These are phyloP conservation scores for Myotis myotis DNA, from an alignment of 2,797 vertebrate genomes.

Conservation along the genomic window DNA sequence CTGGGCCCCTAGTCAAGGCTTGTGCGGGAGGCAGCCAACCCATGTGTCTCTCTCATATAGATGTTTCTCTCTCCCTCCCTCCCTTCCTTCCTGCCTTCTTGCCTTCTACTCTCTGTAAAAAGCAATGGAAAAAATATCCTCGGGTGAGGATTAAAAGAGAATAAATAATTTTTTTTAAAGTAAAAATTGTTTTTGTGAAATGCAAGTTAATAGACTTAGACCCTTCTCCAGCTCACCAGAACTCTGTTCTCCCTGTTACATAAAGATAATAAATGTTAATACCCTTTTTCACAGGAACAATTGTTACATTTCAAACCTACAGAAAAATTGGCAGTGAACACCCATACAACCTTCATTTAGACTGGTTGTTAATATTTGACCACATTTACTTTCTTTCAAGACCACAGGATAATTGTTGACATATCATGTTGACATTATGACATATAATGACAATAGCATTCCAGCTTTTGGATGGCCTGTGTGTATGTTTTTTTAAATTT, in stretches of 20 bases:
- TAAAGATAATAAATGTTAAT: background rate
- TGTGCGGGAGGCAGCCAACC: too few species aligned
- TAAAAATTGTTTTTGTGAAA: background rate
- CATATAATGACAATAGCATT: background rate
- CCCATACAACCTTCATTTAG: background rate
- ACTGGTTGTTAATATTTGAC: slow-evolving; percentile 24
- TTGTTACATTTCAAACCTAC: background rate
- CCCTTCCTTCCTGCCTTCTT: too few species aligned
- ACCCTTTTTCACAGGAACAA: background rate
- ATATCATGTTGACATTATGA: background rate
- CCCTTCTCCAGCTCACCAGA: background rate
- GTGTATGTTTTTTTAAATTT: background rate
- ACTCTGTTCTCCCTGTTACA: background rate
- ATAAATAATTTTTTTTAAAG: background rate
- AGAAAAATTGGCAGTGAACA: slow-evolving; percentile 1
- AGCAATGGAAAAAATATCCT: too few species aligned
- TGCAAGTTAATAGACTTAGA: slow-evolving; percentile 38
- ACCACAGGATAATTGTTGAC: background rate
- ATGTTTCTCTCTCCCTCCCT: too few species aligned
- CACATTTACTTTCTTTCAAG: background rate
- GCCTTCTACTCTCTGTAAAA: too few species aligned
- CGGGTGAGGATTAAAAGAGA: too few species aligned
- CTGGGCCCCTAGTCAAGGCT: too few species aligned
- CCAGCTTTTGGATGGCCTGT: background rate
- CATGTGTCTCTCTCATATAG: too few species aligned